Evolutionary conservation across 2,113 vertebrate species (phyloP).

Genomic region (Peromyscus leucopus): DNA sequence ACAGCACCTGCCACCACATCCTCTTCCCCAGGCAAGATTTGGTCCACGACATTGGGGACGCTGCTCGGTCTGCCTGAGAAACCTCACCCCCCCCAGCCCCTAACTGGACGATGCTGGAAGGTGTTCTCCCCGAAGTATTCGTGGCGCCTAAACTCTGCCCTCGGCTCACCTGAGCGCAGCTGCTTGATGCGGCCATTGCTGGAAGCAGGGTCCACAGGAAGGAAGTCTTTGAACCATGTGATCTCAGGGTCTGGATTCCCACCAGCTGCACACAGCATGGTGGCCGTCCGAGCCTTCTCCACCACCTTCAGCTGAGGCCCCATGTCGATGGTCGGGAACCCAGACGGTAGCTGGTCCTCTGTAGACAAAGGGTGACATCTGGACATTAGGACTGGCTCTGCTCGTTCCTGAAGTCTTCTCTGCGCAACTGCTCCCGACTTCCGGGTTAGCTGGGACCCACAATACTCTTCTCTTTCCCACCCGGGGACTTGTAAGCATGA

Average conservation of each 20-base stretch:
- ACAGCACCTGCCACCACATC: not conserved
- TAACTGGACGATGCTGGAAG: not conserved
- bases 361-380: slow-evolving; percentile 69
- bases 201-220: slow-evolving; percentile 94
- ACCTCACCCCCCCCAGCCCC: not conserved
- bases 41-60: accelerated
- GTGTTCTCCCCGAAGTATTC: not conserved
- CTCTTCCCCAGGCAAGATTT: not conserved
- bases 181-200: slow-evolving; percentile 97
- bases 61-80: not conserved
- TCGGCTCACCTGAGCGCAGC: slow-evolving; percentile 95
- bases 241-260: slow-evolving; percentile 98
- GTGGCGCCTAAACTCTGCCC: not conserved
- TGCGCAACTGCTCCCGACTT: not conserved
- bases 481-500: not conserved
- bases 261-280: slow-evolving; percentile 97
- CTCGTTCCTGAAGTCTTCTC: not conserved
- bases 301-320: slow-evolving; percentile 99
- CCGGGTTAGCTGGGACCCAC: not conserved
- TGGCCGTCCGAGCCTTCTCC: slow-evolving; percentile 96
- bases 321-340: slow-evolving; percentile 98
- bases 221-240: slow-evolving; percentile 98
- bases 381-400: not conserved
- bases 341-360: slow-evolving; percentile 97
- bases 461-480: not conserved